These are phyloP conservation scores for Mesorhabditis belari DNA, from an alignment of 2,888 invertebrate genomes.

Conservation along the genomic window DNA sequence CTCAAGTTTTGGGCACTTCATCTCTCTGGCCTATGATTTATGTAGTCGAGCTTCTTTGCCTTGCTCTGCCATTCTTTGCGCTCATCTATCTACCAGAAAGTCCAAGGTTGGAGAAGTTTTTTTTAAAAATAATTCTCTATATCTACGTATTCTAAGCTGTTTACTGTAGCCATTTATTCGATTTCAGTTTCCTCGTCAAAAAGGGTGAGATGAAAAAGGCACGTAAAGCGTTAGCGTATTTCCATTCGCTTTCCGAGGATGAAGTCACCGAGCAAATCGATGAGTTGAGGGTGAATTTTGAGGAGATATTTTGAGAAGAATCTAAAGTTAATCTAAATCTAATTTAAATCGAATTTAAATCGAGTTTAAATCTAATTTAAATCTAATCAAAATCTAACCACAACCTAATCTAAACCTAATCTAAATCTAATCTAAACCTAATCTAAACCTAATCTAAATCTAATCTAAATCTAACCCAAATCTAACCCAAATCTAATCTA, in stretches of 20 bases:
- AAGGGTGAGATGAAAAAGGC: constrained; percentile 18
- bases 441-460: too few relatives aligned
- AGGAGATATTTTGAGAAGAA: too few relatives aligned
- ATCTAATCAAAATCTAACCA: too few relatives aligned
- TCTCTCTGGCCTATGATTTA: constrained; percentile 38
- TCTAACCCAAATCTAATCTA: too few relatives aligned
- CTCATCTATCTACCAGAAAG: background rate
- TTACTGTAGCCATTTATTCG: background rate
- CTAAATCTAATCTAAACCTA: too few relatives aligned
- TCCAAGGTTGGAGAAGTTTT: background rate
- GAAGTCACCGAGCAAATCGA: constrained; percentile 13
- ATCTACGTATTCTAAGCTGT: background rate
- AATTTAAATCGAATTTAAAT: background rate
- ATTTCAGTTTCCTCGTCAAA: constrained; percentile 17
- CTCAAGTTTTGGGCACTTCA: constrained; percentile 34
- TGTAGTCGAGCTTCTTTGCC: constrained; percentile 15
- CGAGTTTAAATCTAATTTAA: too few relatives aligned
- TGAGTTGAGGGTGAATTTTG: constrained; percentile 22
- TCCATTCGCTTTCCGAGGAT: constrained; percentile 18
- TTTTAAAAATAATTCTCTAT: background rate
- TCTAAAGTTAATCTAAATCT: too few relatives aligned
- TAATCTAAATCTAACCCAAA: too few relatives aligned
- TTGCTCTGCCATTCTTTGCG: background rate
- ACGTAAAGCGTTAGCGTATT: constrained; percentile 24
- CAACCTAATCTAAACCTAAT: too few relatives aligned